phyloP scores from a whole-genome alignment of 2,113 vertebrate genomes.

The Nyctibius bracteatus region DNA sequence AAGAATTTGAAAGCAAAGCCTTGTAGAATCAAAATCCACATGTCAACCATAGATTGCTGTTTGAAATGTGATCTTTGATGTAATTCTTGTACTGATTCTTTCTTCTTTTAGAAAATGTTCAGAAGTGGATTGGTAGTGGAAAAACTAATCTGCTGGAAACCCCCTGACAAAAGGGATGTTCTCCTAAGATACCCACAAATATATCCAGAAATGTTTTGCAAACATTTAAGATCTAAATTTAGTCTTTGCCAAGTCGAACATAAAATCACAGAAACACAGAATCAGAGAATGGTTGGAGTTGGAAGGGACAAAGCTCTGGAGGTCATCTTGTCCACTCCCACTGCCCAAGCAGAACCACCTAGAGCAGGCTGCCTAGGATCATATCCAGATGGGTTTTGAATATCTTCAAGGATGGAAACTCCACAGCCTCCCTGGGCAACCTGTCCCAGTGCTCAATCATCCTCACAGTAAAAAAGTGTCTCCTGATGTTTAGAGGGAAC shows the following conservation, averaged over 20 bases:
- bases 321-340: background rate
- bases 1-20: background rate
- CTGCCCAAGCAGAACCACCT: background rate
- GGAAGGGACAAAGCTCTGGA: background rate
- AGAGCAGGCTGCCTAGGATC: background rate
- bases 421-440: background rate
- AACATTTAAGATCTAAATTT: background rate
- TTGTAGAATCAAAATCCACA: background rate
- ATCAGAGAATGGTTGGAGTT: background rate
- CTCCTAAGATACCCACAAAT: background rate
- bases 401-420: background rate
- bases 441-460: background rate
- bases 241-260: background rate
- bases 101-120: background rate
- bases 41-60: background rate
- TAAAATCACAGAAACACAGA: background rate
- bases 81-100: background rate
- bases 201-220: background rate
- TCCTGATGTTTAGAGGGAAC: background rate
- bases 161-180: background rate
- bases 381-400: background rate
- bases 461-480: background rate
- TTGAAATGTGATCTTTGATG: background rate
- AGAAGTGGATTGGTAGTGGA: background rate
- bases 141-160: background rate